Evolutionary conservation across 2,797 vertebrate genomes (phyloP), one percentile per base, ranked within the genome.

Genomic region (Chelidonichthys spinosus): DNA sequence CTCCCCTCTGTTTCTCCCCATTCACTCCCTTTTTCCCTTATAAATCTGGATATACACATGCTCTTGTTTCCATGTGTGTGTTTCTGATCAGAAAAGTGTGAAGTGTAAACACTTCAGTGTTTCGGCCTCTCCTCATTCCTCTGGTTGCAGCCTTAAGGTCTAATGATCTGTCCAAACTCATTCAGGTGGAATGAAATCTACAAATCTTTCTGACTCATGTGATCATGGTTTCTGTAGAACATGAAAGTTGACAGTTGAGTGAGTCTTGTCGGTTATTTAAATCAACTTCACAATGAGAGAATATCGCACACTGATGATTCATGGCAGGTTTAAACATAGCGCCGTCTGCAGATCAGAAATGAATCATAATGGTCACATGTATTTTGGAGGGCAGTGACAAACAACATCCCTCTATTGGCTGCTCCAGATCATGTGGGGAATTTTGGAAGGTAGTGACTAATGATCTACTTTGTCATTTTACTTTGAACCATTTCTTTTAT

Each of bases 41-140:
- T 50, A 18, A 6, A 62, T 63, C 35, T 49, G 63, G 73, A 37
- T 37, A 69, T 17, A 71, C 61, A 68, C 36, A 71, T 50, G 14
- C 18, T 63, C 3, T n/a, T 72, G 78, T 44, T 67, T 54, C 49
- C 17, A 18, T 42, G 61, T 67, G 79, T 14, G 66, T 63, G 46
- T 81, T 62, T 84, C 14, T 74, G 68, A 80, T 87, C 77, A 79
- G 53, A 42, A 66, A 63, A 33, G 49, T 69, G 79, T 69, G 39
- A 61, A 42, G 68, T 18, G 65, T 83, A 76, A 85, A 90, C 79
- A 81, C 35, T 43, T 33, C 1, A 18, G 7, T 46, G 72, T 67
- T 75, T 50, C 18, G 2, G 49, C 64, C 70, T 56, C 74, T 81
- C 72, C 86, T 81, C 77, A 82, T 87, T 89, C 86, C 66, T 85